Base-by-base conservation (phyloP, 2,113 vertebrate genomes). In the Prunella himalayana region DNA sequence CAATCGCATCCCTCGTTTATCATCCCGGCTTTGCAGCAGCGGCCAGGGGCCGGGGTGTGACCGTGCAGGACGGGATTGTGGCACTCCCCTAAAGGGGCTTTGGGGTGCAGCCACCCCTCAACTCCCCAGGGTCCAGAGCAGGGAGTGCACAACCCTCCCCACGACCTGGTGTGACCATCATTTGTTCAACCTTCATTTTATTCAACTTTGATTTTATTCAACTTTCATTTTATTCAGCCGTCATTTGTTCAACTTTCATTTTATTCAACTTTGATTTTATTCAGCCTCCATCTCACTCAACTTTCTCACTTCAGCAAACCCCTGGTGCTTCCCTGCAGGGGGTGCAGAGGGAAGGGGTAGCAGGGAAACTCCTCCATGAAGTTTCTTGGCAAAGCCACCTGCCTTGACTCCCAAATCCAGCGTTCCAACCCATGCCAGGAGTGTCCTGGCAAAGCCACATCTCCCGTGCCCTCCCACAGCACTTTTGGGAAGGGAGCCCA, bases 231-330 rank as follows among this genome's bases (percentile, higher is more conserved):
- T 22, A 19, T 31, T 20, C 7, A 10, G 37, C 11, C 47, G 8
- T 16, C 7, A 14, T 54, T 14, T 35, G 3, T 3, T 21, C 70
- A 8, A 8, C 35, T 6, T 12, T 41, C 3, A 2, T 27, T 63
- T 51, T 10, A 25, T 3, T 10, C 16, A 4, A 4, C 7, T 30
- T 19, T 18, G 13, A 1, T 81, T 41, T 28, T 19, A 5, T 50
- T 16, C 31, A 1, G 2, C 13, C 42, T 66, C 18, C 3, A 1
- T 9, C 31, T 30, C 11, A 0, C 60, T 50, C 47, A 3, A 1
- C 4, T 78, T 45, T 3, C 27, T 49, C 2, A 0, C 37, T 17
- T 5, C 21, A 15, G 0, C 2, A 1, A 35, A 4, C 5, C 53
- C 63, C 70, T 3, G 69, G 35, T 2, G 4, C 57, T 70, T 12